Percentiles rank a stretch among this genome's conserved stretches.
These are phyloP conservation scores for Rhadina sibilatrix DNA, from an alignment of 2,113 vertebrate genomes.

Conservation along the genomic window DNA sequence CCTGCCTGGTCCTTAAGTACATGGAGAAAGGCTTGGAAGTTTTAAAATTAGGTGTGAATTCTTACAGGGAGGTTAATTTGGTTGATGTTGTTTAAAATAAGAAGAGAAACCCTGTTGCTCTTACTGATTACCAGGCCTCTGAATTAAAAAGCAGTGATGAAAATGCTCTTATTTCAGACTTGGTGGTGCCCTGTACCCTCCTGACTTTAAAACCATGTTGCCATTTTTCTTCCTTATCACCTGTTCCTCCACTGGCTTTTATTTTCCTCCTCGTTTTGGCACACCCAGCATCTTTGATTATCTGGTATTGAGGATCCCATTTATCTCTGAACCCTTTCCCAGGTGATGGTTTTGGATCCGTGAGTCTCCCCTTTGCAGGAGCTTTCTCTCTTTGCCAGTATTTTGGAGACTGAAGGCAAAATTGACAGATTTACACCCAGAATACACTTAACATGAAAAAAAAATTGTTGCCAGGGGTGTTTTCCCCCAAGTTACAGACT, in stretches of 20 bases:
- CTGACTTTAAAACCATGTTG: neutral
- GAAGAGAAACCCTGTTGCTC: neutral
- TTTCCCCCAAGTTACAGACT: neutral
- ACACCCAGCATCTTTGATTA: neutral
- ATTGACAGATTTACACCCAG: neutral
- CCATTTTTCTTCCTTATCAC: neutral
- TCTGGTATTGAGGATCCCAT: neutral
- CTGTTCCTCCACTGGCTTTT: neutral
- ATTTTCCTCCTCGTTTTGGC: neutral
- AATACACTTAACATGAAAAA: neutral
- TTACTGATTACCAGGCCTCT: neutral
- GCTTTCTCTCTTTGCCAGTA: neutral
- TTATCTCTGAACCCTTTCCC: neutral
- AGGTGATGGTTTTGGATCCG: neutral
- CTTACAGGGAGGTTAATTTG: neutral
- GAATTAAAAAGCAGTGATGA: neutral
- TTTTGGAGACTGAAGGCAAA: neutral
- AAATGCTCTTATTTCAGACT: neutral
- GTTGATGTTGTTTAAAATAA: neutral
- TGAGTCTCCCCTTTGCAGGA: neutral
- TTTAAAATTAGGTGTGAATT: neutral
- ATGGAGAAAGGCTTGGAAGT: neutral
- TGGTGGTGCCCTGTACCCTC: neutral
- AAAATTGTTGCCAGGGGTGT: neutral
- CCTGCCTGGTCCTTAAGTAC: neutral